These are phyloP conservation scores for Lethrus apterus DNA, from an alignment of 1,140 invertebrate genomes.

Conservation along the genomic window DNA sequence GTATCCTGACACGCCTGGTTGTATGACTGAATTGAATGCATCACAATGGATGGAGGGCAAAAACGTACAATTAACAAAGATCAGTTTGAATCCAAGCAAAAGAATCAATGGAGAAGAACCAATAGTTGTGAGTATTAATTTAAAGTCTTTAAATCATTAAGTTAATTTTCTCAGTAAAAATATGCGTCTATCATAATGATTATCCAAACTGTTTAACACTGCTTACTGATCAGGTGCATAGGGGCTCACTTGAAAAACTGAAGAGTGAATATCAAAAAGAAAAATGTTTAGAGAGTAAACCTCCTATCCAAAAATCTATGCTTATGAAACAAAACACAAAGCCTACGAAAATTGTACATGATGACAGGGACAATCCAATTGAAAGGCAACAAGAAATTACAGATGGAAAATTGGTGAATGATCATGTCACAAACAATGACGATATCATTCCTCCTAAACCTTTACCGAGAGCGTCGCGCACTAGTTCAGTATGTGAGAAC, in stretches of 20 bases:
- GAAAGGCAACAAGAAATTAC: not conserved
- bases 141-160: not conserved
- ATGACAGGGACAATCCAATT: slow-evolving; percentile 18
- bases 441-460: slow-evolving; percentile 66
- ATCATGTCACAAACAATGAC: not conserved
- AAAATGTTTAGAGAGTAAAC: not conserved
- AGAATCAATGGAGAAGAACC: slow-evolving; percentile 51
- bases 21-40: slow-evolving; percentile 65
- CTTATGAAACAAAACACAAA: slow-evolving; percentile 27
- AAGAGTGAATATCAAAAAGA: slow-evolving; percentile 30
- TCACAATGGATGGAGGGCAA: slow-evolving; percentile 70
- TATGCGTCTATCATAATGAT: no score
- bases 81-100: slow-evolving; percentile 70
- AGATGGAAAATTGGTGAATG: not conserved
- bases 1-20: slow-evolving; percentile 80
- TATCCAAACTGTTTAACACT: no score
- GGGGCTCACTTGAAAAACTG: slow-evolving; percentile 33
- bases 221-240: slow-evolving; percentile 33
- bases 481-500: slow-evolving; percentile 54
- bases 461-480: slow-evolving; percentile 58
- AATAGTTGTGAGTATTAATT: slow-evolving; percentile 49
- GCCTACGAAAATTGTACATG: no score
- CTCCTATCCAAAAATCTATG: slow-evolving; percentile 18
- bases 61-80: slow-evolving; percentile 64
- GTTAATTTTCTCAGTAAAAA: not conserved